Percentiles rank a stretch among this genome's conserved stretches.
Evolutionary conservation across 2,888 invertebrate species (phyloP).

Genomic region (Mesorhabditis belari): DNA sequence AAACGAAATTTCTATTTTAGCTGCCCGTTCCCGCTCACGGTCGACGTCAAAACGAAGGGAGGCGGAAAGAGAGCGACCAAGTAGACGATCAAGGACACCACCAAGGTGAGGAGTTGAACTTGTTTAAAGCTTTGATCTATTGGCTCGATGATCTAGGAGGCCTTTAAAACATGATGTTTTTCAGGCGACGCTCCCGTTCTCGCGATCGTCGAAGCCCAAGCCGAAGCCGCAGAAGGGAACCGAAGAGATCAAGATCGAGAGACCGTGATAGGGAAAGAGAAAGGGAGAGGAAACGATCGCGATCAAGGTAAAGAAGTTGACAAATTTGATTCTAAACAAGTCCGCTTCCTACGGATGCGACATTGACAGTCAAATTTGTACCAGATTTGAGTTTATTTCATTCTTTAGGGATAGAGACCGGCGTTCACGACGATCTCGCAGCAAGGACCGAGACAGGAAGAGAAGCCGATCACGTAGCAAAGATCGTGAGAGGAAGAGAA

Average conservation of each 20-base stretch:
- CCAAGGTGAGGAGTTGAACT: background rate
- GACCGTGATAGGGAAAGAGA: no score
- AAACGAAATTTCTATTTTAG: background rate
- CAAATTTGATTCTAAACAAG: no score
- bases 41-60: background rate
- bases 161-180: background rate
- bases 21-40: background rate
- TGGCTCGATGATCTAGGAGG: slow-evolving; percentile 1
- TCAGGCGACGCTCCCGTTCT: background rate
- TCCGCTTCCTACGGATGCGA: no score
- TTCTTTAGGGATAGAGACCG: slow-evolving; percentile 1
- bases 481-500: slow-evolving; percentile 21
- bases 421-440: slow-evolving; percentile 1
- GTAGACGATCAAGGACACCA: no score
- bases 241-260: no score
- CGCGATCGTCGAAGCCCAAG: background rate
- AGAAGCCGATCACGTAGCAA: no score
- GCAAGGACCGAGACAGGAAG: slow-evolving; percentile 9
- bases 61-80: background rate
- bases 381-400: slow-evolving; percentile 5
- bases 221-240: slow-evolving; percentile 4
- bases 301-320: slow-evolving; percentile 2
- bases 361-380: no score
- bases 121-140: background rate
- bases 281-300: slow-evolving; percentile 10